phyloP scores from a whole-genome alignment of 2,888 invertebrate genomes.

The Eledona agricola region DNA sequence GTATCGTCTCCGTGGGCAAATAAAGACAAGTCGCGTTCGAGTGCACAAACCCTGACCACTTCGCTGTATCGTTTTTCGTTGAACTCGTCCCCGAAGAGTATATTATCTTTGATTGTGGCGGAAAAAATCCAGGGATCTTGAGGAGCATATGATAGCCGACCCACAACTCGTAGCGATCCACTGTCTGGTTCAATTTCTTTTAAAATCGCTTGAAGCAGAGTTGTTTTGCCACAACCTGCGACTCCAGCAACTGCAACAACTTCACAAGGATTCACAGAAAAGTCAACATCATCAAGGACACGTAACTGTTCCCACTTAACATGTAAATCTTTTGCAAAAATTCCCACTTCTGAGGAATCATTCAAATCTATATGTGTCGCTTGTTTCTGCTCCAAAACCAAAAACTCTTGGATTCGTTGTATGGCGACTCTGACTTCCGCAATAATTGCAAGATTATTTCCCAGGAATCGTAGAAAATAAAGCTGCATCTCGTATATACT shows the following conservation, averaged over 20 bases:
- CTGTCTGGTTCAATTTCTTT: not conserved
- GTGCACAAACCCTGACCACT: constrained; percentile 28
- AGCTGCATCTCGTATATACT: too few relatives aligned
- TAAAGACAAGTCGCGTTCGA: constrained; percentile 20
- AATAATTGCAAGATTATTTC: too few relatives aligned
- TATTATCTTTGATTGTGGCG: constrained; percentile 33
- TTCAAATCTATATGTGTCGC: not conserved
- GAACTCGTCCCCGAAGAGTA: constrained; percentile 29
- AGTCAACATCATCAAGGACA: not conserved
- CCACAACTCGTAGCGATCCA: constrained; percentile 19
- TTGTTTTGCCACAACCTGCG: constrained; percentile 2
- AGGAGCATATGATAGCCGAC: constrained; percentile 25
- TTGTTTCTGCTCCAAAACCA: too few relatives aligned
- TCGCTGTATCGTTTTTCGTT: constrained; percentile 20
- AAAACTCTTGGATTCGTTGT: too few relatives aligned
- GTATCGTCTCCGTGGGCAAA: constrained; percentile 27
- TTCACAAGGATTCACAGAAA: not conserved
- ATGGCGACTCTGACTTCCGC: too few relatives aligned
- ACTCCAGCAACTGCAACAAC: constrained; percentile 1
- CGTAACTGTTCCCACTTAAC: not conserved
- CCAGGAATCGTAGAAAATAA: too few relatives aligned
- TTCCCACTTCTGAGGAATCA: not conserved
- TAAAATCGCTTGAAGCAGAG: constrained; percentile 1
- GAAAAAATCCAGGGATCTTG: constrained; percentile 32
- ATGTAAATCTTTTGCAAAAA: not conserved